Percentiles rank a stretch among this genome's conserved stretches.
Conservation (phyloP, 2,888 invertebrate genomes). For the Pristionchus arcanus region DNA sequence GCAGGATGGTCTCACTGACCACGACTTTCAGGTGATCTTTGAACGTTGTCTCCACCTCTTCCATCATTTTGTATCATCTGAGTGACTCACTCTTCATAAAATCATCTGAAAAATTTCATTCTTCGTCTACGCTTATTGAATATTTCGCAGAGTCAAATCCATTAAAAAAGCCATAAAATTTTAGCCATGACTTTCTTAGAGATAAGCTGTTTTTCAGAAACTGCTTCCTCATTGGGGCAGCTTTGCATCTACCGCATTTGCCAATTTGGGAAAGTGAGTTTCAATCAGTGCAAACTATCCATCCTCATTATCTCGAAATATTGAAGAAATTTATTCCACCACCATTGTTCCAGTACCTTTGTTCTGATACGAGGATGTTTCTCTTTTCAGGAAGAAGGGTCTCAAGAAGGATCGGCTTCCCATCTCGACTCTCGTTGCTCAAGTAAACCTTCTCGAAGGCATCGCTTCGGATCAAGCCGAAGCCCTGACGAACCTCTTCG, state of each 20-base stretch:
- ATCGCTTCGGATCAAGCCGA: constrained; percentile 53
- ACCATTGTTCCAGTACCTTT: too few relatives aligned
- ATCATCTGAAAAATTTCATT: too few relatives aligned
- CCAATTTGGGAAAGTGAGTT: not conserved
- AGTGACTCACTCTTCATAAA: not conserved
- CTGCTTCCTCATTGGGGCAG: constrained; percentile 25
- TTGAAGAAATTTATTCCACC: too few relatives aligned
- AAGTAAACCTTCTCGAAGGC: constrained; percentile 34
- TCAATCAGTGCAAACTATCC: too few relatives aligned
- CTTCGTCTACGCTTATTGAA: too few relatives aligned
- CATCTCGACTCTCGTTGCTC: not conserved
- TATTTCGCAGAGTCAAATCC: too few relatives aligned
- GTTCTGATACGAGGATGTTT: too few relatives aligned
- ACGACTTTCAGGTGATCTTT: constrained; percentile 1
- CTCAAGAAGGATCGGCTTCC: constrained; percentile 44
- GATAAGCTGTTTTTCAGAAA: not conserved
- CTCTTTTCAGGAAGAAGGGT: not conserved
- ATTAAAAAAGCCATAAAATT: too few relatives aligned
- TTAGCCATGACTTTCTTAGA: not conserved
- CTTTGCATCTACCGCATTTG: not conserved
- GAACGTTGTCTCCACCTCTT: not conserved
- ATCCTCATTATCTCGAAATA: too few relatives aligned
- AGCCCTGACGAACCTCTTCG: constrained; percentile 23
- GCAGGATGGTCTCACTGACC: not conserved
- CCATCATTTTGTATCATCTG: not conserved